Percentiles rank a stretch among this genome's conserved stretches.
Evolutionary conservation across 2,797 vertebrate species (phyloP).

Genomic region (Peromyscus aztecus): DNA sequence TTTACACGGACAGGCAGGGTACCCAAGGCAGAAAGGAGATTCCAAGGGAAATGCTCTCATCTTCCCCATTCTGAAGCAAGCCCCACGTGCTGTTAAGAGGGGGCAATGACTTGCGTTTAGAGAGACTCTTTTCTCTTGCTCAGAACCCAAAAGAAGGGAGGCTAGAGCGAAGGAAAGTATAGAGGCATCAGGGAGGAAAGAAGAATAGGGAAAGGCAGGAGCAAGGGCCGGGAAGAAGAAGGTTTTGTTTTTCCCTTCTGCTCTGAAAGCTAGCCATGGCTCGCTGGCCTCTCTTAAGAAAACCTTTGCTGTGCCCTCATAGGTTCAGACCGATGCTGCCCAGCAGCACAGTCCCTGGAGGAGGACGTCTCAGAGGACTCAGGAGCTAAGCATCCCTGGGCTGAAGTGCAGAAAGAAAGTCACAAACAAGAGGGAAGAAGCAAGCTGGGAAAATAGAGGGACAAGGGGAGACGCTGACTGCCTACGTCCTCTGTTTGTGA

Average conservation of each 20-base stretch:
- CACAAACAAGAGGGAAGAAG: neutral
- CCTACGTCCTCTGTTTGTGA: neutral
- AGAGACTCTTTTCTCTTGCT: neutral
- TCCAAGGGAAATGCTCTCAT: conserved; percentile 5
- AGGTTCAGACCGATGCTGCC: neutral
- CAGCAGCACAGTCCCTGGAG: neutral
- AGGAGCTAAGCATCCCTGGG: neutral
- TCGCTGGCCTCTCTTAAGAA: neutral
- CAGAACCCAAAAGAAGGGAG: neutral
- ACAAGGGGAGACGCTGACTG: neutral
- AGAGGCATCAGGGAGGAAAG: neutral
- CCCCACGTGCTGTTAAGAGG: neutral
- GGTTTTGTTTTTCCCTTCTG: neutral
- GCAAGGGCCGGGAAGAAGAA: neutral
- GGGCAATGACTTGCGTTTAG: neutral
- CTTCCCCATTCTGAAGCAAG: neutral
- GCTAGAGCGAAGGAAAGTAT: fast-evolving
- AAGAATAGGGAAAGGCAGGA: fast-evolving
- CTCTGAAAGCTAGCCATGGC: neutral
- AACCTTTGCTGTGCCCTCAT: neutral
- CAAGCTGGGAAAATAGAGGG: neutral
- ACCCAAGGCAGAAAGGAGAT: conserved; percentile 13
- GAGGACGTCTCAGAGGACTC: neutral
- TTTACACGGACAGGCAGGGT: neutral
- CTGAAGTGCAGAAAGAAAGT: neutral